Evolutionary conservation across 2,797 vertebrate genomes (phyloP).

Genomic region (Channallabes apus): DNA sequence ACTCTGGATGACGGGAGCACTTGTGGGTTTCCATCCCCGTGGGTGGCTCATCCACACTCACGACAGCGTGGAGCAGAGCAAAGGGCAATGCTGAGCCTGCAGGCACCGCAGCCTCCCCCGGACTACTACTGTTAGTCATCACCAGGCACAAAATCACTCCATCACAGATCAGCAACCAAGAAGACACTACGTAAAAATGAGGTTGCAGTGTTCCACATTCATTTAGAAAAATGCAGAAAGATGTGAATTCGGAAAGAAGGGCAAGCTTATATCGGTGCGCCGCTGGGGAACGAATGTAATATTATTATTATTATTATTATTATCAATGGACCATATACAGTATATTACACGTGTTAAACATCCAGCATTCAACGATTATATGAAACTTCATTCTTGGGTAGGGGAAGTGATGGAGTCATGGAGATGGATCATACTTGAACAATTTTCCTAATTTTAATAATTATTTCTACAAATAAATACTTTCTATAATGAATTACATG

Average conservation of each 20-base stretch:
- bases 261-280: not conserved
- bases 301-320: not conserved
- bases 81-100: constrained; percentile 54
- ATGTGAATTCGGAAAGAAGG: not conserved
- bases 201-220: not conserved
- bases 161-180: constrained; percentile 12
- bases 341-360: no score
- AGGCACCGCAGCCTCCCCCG: constrained; percentile 51
- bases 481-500: not conserved
- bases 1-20: constrained; percentile 35
- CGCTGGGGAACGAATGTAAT: not conserved
- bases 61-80: constrained; percentile 55
- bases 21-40: constrained; percentile 52
- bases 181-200: not conserved
- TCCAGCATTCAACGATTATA: no score
- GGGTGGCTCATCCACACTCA: constrained; percentile 55
- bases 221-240: not conserved
- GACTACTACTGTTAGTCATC: constrained; percentile 58
- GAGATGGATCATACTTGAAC: not conserved
- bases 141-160: constrained; percentile 41
- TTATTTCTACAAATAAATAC: not conserved
- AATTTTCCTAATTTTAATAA: not conserved
- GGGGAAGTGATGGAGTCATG: not conserved
- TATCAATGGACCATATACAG: not conserved
- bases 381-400: not conserved